phyloP scores from a whole-genome alignment of 1,140 invertebrate species.

The Bombus pascuorum region DNA sequence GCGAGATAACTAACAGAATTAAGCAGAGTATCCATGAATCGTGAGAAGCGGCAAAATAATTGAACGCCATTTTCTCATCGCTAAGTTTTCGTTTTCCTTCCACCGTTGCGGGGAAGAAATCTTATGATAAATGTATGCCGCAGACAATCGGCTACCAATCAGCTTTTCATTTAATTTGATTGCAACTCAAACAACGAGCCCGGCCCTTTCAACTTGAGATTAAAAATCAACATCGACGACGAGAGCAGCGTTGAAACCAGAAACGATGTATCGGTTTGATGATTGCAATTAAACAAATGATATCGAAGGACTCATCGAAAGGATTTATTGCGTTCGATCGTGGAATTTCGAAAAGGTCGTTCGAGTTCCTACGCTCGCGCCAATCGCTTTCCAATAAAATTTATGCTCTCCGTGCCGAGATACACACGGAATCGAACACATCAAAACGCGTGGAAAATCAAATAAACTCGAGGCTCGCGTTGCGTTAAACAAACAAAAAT shows the following conservation, averaged over 20 bases:
- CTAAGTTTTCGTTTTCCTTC: not conserved
- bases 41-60: not conserved
- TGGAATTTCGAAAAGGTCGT: not conserved
- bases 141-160: not conserved
- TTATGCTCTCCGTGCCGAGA: not conserved
- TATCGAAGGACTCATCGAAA: not conserved
- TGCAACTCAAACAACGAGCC: conserved; percentile 8
- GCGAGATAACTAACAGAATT: not conserved
- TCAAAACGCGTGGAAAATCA: not conserved
- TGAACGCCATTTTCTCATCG: not conserved
- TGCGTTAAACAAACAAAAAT: conserved; percentile 1
- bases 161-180: conserved; percentile 8
- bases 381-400: not conserved
- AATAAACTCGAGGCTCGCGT: not conserved
- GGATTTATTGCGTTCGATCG: conserved; percentile 13
- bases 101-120: not conserved
- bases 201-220: not conserved
- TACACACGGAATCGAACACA: not conserved
- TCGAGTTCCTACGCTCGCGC: too few relatives aligned
- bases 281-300: conserved; percentile 27
- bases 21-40: not conserved
- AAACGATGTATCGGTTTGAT: conserved; percentile 2
- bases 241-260: not conserved
- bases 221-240: conserved; percentile 9
- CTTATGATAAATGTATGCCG: conserved; percentile 10